Evolutionary conservation across 2,888 invertebrate species (phyloP), one percentile per base, ranked within the genome.

Genomic region (Antheraea assamensis): DNA sequence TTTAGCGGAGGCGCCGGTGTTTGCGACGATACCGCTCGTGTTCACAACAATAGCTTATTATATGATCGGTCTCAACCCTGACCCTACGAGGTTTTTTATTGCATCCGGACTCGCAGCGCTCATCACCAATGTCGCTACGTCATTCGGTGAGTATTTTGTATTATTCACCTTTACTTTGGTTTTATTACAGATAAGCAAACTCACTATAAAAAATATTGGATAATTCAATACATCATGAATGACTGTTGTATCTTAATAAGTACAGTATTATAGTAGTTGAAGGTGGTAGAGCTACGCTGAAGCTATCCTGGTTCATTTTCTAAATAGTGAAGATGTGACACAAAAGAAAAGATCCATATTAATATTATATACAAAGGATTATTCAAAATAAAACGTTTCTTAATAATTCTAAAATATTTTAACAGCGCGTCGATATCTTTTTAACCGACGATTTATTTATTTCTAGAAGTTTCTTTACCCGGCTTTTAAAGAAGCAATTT

Each of bases 61-160:
- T 87, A 96, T 98, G 96, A 96, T 98, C 71, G 98, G 99, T 0
- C 93, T 98, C 47, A 97, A 98, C 83, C 95, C 97, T 0, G 95
- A 95, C 0, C 95, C 96, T 0, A 90, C 95, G 74, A 88, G 96
- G 76, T 98, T 98, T 92, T 97, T 98, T 85, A 95, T 96, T 19
- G 96, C 97, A 0, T 95, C 96, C 21, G 96, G 96, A 0, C 94
- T 98, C 80, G 96, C 98, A 1, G 96, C 97, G 0, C 92, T 99
- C n/a, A 97, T 98, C 10, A 97, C 98, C 1, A 98, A 98, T 85
- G 97, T 97, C 15, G 97, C 98, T 15, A 97, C 97, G 0, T 98
- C 98, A 3, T 98, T 98, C 86, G 98, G 97, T 97, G 89, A 95
- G 95, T 90, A 31, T 27, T 70, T 42, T 31, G n/a, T n/a, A n/a